phyloP scores from a whole-genome alignment of 2,797 vertebrate species.

The Acipenser transmontanus region DNA sequence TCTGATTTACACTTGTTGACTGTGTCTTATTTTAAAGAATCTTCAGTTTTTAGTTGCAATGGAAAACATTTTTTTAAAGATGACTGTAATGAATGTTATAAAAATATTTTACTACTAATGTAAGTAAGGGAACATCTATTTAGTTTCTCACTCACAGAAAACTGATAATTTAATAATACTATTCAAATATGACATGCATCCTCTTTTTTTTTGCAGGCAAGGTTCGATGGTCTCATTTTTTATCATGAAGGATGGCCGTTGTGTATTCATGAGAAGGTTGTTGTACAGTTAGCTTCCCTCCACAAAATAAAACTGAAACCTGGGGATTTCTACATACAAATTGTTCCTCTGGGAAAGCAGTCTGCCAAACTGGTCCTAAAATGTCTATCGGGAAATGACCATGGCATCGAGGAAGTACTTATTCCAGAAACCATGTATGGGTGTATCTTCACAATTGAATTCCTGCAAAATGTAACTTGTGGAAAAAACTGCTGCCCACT shows the following conservation, averaged over 20 bases:
- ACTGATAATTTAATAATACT: too few species aligned
- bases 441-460: constrained; percentile 68
- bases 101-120: too few species aligned
- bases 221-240: constrained; percentile 63
- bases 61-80: too few species aligned
- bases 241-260: constrained; percentile 76
- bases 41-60: too few species aligned
- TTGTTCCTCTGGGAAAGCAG: constrained; percentile 64
- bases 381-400: constrained; percentile 67
- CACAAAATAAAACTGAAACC: constrained; percentile 69
- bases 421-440: constrained; percentile 72
- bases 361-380: constrained; percentile 71
- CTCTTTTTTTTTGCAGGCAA: constrained; percentile 47
- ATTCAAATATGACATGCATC: too few species aligned
- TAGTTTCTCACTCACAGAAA: too few species aligned
- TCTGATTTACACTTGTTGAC: too few species aligned
- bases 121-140: too few species aligned
- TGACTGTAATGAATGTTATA: too few species aligned
- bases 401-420: constrained; percentile 64
- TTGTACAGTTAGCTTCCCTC: constrained; percentile 69
- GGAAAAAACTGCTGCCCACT: constrained; percentile 61
- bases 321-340: constrained; percentile 76
- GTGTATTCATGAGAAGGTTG: constrained; percentile 71
- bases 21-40: too few species aligned
- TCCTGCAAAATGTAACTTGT: constrained; percentile 68